Base-by-base conservation (phyloP, 2,888 invertebrate species). In the Rhamnusium bicolor region DNA sequence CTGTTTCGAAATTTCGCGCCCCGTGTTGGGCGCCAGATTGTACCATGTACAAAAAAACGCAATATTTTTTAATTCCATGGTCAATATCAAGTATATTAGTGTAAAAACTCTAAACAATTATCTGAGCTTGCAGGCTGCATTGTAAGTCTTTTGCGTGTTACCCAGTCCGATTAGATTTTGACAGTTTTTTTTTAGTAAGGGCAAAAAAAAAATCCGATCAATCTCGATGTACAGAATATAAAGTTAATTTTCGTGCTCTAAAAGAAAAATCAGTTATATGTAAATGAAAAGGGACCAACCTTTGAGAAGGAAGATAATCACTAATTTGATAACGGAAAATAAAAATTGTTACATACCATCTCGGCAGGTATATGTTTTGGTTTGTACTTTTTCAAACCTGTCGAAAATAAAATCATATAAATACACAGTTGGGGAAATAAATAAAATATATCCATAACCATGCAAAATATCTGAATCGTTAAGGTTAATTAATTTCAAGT, bases 381-480 rank as follows among this genome's bases (percentile, higher is more conserved):
- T 72, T 73, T 73, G 82, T 83, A 74, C 79, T 78, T 76, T 80
- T 80, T 77, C 77, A 81, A 81, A 86, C 86, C 86, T 86, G 86
- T 85, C 84, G 82, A 85, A 85, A 86, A 85, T 80, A 85, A 85
- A 86, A 84, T 76, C 70, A 71, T 73, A 72, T 67, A 73, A 72
- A 70, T 74, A 74, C 47, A 65, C n/a, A 27, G 65, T 18, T 49
- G 16, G 24, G 16, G 51, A 61, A 10, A 47, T 46, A 46, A 47
- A 16, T 18, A 40, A 24, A n/a, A 6, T 18, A 8, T 46, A 19
- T 63, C 63, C 27, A 24, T 46, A 32, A 63, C 18, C 61, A 62
- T 62, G 61, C 61, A 62, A 62, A 5, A n/a, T 21, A 24, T 62
- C 7, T 46, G 46, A 62, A 21, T 24, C 47, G n/a, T n/a, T 40